A percentile compares a stretch with the other conserved stretches of the same genome.
phyloP scores from a whole-genome alignment of 2,113 vertebrate species.

The Rhynchomys soricoides region DNA sequence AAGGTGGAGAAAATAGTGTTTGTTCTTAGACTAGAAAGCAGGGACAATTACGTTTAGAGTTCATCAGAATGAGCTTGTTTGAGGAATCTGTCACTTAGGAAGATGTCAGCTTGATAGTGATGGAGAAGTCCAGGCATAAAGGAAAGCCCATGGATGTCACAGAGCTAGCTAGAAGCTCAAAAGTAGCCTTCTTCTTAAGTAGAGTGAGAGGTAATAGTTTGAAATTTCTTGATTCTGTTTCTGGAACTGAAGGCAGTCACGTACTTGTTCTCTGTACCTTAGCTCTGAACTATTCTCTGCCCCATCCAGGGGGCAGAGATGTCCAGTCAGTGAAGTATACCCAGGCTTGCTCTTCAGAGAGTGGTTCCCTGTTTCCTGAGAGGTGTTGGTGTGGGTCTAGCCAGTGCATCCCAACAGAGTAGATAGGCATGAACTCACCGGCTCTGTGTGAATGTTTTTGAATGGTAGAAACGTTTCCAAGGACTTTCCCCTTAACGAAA shows the following conservation, averaged over 20 bases:
- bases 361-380: not conserved
- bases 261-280: not conserved
- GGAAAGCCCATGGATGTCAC: not conserved
- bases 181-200: not conserved
- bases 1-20: not conserved
- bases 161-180: not conserved
- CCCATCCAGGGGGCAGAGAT: not conserved
- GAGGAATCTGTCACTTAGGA: conserved; percentile 13
- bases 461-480: not conserved
- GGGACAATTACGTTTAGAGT: not conserved
- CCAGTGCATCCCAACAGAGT: not conserved
- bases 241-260: not conserved
- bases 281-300: not conserved
- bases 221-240: not conserved
- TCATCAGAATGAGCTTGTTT: not conserved
- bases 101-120: not conserved
- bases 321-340: not conserved
- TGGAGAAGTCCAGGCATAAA: not conserved
- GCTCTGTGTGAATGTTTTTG: not conserved
- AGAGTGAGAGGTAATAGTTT: not conserved
- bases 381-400: not conserved
- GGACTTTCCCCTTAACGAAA: not conserved
- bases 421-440: not conserved
- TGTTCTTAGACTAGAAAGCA: not conserved
- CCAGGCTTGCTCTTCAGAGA: not conserved